These are phyloP conservation scores for Pogonognathellus flavescens DNA, from an alignment of 1,140 invertebrate genomes.

Conservation along the genomic window DNA sequence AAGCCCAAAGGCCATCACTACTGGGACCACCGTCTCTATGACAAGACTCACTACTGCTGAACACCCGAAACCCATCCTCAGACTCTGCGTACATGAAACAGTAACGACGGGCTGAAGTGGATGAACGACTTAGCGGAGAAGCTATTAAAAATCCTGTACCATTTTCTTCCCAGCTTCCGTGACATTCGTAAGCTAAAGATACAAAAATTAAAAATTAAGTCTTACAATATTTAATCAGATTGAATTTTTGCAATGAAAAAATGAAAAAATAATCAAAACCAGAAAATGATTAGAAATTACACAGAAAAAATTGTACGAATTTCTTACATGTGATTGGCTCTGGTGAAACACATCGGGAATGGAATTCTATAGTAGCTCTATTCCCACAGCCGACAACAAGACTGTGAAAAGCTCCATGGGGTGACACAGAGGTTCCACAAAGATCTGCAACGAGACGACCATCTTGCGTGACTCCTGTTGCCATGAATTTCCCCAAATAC, in stretches of 20 bases:
- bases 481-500: constrained; percentile 67
- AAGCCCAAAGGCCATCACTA: constrained; percentile 71
- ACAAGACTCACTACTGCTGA: constrained; percentile 74
- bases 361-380: constrained; percentile 68
- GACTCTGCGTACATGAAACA: constrained; percentile 76
- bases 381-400: constrained; percentile 68
- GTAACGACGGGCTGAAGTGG: constrained; percentile 74
- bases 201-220: constrained; percentile 36
- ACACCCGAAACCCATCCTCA: constrained; percentile 71
- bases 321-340: constrained; percentile 67
- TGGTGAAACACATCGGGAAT: constrained; percentile 68
- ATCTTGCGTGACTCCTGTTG: constrained; percentile 57
- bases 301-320: neutral
- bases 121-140: constrained; percentile 72
- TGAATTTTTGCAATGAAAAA: neutral
- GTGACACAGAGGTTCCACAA: constrained; percentile 43
- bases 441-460: constrained; percentile 57
- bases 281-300: no score
- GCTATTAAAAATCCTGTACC: constrained; percentile 78
- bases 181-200: constrained; percentile 77
- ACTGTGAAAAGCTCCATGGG: constrained; percentile 58
- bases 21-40: constrained; percentile 71
- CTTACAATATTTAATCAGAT: neutral
- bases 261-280: neutral
- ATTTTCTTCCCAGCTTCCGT: constrained; percentile 79